Evolutionary conservation across 2,888 invertebrate genomes (phyloP), one percentile per base, ranked within the genome.

Genomic region (Eristalis tenax): DNA sequence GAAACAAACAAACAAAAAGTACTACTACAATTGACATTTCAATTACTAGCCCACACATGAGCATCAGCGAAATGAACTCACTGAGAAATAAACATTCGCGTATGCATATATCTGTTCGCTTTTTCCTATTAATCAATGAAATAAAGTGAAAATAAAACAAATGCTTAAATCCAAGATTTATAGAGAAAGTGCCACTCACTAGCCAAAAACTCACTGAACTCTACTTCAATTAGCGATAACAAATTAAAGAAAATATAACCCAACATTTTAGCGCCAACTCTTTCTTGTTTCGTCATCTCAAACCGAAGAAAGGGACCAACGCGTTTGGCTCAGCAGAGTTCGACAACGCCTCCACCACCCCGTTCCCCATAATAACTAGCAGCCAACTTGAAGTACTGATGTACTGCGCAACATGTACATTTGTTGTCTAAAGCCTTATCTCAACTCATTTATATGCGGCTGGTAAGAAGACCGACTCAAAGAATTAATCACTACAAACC

Each of bases 261-360:
- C 61, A 66, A 80, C 71, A 83, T 75, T 87, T 87, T 83, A 66
- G 78, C 86, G 83, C 83, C 83, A 87, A 87, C n/a, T 81, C 59
- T 59, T 59, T 59, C 59, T 82, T 65, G 23, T 70, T 59, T 76
- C 82, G 65, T 76, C 82, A 71, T 43, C 63, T 63, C 68, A 76
- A 50, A 74, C 63, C 56, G 6, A 61, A 32, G 23, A 64, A 63
- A 75, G 64, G 32, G 81, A 75, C 80, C 80, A 81, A 81, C 80
- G 80, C 80, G 64, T 81, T 28, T 50, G 18, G 38, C 22, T 43
- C 11, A 11, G 22, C 18, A 65, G 10, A 56, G 69, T 68, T 69
- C 80, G 26, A 4, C 28, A 71, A 43, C 50, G 35, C 6, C 74
- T 64, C 57, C 73, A 26, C 22, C 71, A 26, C 43, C 79, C 57